phyloP scores from a whole-genome alignment of 2,888 invertebrate species.

The Catocala nupta region DNA sequence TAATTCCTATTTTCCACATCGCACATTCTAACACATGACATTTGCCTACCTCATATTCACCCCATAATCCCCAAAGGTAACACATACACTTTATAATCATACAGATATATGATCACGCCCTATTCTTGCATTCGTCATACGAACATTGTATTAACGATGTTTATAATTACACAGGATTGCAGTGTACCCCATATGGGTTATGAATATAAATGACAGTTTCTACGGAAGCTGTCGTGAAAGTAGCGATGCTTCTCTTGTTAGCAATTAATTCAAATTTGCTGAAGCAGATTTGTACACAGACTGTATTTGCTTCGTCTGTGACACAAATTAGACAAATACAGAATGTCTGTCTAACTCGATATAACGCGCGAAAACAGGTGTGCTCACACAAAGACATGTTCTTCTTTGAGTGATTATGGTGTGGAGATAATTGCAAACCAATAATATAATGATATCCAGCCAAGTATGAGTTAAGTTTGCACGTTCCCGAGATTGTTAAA shows the following conservation, averaged over 20 bases:
- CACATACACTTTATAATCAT: slow-evolving; percentile 12
- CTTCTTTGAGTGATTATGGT: too few relatives aligned
- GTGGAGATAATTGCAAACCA: too few relatives aligned
- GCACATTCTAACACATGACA: too few relatives aligned
- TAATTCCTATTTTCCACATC: too few relatives aligned
- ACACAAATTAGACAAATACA: too few relatives aligned
- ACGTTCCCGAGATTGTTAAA: too few relatives aligned
- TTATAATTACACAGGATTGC: slow-evolving; percentile 53
- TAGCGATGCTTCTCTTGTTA: slow-evolving; percentile 10
- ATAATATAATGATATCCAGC: too few relatives aligned
- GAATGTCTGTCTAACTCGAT: too few relatives aligned
- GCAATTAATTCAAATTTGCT: slow-evolving; percentile 17
- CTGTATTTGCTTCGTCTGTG: neutral
- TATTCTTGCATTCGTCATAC: slow-evolving; percentile 22
- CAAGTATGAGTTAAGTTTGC: too few relatives aligned
- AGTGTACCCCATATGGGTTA: slow-evolving; percentile 30
- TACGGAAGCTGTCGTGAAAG: slow-evolving; percentile 4
- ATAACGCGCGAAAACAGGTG: too few relatives aligned
- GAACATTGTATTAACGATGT: slow-evolving; percentile 32
- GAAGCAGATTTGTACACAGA: slow-evolving; percentile 1
- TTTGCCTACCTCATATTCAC: neutral
- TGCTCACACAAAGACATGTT: too few relatives aligned
- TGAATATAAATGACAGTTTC: slow-evolving; percentile 49
- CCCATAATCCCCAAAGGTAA: slow-evolving; percentile 9
- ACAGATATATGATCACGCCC: slow-evolving; percentile 10